phyloP scores from a whole-genome alignment of 1,140 invertebrate species.

The Choristoneura fumiferana region DNA sequence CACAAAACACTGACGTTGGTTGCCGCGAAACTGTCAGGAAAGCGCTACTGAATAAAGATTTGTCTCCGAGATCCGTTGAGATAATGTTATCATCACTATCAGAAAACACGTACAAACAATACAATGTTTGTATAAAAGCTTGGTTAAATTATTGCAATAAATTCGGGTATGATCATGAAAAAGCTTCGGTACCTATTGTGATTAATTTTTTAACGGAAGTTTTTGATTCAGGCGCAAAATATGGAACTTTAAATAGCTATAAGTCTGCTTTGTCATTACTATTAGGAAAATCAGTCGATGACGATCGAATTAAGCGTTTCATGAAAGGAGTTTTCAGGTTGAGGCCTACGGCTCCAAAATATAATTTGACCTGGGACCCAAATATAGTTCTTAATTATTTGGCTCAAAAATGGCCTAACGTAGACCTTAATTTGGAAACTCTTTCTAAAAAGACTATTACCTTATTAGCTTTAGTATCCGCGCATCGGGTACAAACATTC shows the following conservation, averaged over 20 bases:
- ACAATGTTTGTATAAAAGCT: slow-evolving; percentile 17
- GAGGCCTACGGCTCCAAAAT: slow-evolving; percentile 24
- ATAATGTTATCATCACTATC: slow-evolving; percentile 24
- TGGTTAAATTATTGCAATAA: slow-evolving; percentile 22
- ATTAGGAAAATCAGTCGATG: too few relatives aligned
- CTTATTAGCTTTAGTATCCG: too few relatives aligned
- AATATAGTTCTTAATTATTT: too few relatives aligned
- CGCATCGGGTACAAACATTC: too few relatives aligned
- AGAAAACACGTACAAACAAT: slow-evolving; percentile 23
- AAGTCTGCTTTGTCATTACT: too few relatives aligned
- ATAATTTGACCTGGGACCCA: slow-evolving; percentile 33
- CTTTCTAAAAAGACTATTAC: too few relatives aligned
- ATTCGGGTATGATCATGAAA: slow-evolving; percentile 9
- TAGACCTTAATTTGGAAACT: too few relatives aligned
- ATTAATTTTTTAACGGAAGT: slow-evolving; percentile 20
- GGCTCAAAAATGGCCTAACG: slow-evolving; percentile 22
- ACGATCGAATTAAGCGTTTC: too few relatives aligned
- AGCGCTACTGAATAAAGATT: slow-evolving; percentile 17
- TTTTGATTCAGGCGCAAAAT: too few relatives aligned
- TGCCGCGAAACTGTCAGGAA: slow-evolving; percentile 26
- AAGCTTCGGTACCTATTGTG: slow-evolving; percentile 1
- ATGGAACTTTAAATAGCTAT: too few relatives aligned
- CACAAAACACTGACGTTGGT: slow-evolving; percentile 18
- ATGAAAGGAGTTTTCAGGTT: slow-evolving; percentile 26
- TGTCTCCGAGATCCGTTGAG: slow-evolving; percentile 16